Base-by-base conservation (phyloP, 2,797 vertebrate species). In the Huso huso region DNA sequence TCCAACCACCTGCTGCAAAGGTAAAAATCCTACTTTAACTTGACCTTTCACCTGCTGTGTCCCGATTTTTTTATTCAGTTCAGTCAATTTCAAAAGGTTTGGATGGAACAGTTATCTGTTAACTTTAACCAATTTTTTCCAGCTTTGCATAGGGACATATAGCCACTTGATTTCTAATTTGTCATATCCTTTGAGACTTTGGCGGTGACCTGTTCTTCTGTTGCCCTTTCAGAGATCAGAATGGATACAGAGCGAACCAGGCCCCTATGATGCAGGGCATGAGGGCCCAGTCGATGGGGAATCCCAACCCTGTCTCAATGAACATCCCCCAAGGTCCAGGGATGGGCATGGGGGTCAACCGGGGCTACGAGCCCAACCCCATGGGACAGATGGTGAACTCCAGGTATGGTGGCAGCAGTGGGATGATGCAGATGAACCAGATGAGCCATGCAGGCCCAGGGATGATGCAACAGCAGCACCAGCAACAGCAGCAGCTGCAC, bases 1-100 rank as follows among this genome's bases (percentile, higher is more conserved):
- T 98, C 97, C 15, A 97, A 94, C 23, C 96, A 99, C 78, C 88
- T 97, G 69, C 90, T 99, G 66, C 97, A 97, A 78, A 95, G 96
- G 97, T 99, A 73, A 37, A 37, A 18, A 18, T 37, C 23, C 23
- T 37, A 37, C 23, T 37, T 37, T 37, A 37, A 37, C 23, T 37
- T 37, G 23, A 37, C 23, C 23, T 37, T 37, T 37, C 23, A 37
- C 23, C 23, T 37, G 23, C 23, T 37, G 4, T 37, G 23, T 37
- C 23, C 23, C 4, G 23, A 37, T 37, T 37, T 37, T 37, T 18
- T 18, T 18, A 37, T 37, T 37, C 2, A 37, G 2, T 37, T 37
- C 23, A 2, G 2, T 37, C 23, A 4, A 3, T 37, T 37, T 37
- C 23, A 37, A 37, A 37, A 37, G 23, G 23, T 37, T 37, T 37